Evolutionary conservation across 2,113 vertebrate genomes (phyloP).

Genomic region (Thomomys bottae): DNA sequence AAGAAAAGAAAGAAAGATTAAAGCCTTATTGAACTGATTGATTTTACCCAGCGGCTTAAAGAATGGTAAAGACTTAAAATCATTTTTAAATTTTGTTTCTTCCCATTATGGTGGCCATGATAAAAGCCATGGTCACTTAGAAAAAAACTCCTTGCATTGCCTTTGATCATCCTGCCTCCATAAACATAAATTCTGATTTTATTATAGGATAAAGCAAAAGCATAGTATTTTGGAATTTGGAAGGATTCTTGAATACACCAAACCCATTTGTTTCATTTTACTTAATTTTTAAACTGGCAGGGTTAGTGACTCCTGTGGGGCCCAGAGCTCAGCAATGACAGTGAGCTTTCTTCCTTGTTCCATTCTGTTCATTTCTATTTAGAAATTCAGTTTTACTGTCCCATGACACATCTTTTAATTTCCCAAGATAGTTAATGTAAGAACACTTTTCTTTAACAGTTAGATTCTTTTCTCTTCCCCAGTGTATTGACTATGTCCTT

Average conservation of each 20-base stretch:
- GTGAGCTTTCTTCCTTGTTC: neutral
- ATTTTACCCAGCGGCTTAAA: constrained; percentile 40
- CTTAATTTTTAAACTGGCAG: neutral
- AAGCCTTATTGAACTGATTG: constrained; percentile 12
- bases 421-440: constrained; percentile 38
- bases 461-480: neutral
- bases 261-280: neutral
- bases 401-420: constrained; percentile 9
- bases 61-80: constrained; percentile 5
- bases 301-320: neutral
- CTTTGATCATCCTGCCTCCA: neutral
- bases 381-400: constrained; percentile 38
- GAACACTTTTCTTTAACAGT: constrained; percentile 32
- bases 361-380: neutral
- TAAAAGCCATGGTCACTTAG: constrained; percentile 33
- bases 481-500: neutral
- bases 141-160: constrained; percentile 14
- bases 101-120: neutral
- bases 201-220: neutral
- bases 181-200: constrained; percentile 33
- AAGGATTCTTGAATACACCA: neutral
- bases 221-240: neutral
- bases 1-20: too few relatives aligned
- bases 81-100: constrained; percentile 60
- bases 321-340: neutral